Evolutionary conservation across 1,140 invertebrate species (phyloP).

Genomic region (Magallana ariakensis): DNA sequence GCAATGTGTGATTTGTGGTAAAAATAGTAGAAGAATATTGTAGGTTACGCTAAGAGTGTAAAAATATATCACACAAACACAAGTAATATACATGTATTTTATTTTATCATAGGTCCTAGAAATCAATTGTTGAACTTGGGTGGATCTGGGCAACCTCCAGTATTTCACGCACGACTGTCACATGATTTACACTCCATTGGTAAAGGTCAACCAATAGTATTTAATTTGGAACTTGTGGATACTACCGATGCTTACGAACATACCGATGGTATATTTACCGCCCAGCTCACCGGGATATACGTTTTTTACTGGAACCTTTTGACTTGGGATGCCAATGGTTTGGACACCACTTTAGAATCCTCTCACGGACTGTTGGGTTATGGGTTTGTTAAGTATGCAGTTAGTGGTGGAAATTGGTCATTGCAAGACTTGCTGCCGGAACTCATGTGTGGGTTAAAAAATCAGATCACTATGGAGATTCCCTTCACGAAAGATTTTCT

Average conservation of each 20-base stretch:
- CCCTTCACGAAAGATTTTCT: slow-evolving; percentile 43
- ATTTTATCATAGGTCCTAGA: too few species aligned
- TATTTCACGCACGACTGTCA: slow-evolving; percentile 17
- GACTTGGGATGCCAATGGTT: background rate
- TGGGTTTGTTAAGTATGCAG: background rate
- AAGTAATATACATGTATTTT: too few species aligned
- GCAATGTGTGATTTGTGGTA: too few species aligned
- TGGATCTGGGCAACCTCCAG: too few species aligned
- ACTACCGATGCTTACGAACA: slow-evolving; percentile 4
- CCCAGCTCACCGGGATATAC: slow-evolving; percentile 25
- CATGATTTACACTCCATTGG: slow-evolving; percentile 9
- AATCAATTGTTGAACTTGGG: too few species aligned
- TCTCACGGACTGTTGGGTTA: slow-evolving; percentile 9
- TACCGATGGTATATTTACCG: background rate
- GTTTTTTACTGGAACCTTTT: slow-evolving; percentile 41
- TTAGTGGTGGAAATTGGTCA: slow-evolving; percentile 36
- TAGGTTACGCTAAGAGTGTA: too few species aligned
- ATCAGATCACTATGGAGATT: slow-evolving; percentile 45
- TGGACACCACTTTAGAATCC: slow-evolving; percentile 36
- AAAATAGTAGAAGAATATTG: too few species aligned
- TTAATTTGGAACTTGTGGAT: background rate
- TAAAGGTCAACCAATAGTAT: slow-evolving; percentile 3
- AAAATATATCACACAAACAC: too few species aligned
- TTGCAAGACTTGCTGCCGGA: background rate
- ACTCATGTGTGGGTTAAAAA: slow-evolving; percentile 35